These are phyloP conservation scores for Aquatica leii DNA, from an alignment of 2,888 invertebrate genomes.

Conservation along the genomic window DNA sequence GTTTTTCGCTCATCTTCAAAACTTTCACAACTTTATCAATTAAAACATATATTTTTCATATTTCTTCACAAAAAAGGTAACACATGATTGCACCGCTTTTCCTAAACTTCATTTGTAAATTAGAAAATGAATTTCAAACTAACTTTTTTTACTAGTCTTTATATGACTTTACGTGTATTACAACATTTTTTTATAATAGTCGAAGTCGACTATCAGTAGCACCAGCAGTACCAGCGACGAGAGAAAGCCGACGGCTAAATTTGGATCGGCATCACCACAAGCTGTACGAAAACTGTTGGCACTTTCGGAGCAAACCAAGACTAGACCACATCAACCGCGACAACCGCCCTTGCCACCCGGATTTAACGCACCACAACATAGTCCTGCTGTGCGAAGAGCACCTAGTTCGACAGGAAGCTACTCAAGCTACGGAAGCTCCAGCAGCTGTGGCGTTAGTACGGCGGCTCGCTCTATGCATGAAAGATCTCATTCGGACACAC, in stretches of 20 bases:
- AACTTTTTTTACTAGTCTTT: too few relatives aligned
- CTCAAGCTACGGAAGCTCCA: slow-evolving; percentile 65
- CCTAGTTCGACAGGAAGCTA: slow-evolving; percentile 63
- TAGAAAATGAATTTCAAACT: too few relatives aligned
- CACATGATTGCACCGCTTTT: too few relatives aligned
- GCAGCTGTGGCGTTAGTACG: slow-evolving; percentile 57
- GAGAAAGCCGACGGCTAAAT: slow-evolving; percentile 69
- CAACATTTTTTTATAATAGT: too few relatives aligned
- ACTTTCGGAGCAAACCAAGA: slow-evolving; percentile 87
- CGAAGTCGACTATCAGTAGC: slow-evolving; percentile 92
- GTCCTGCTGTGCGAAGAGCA: slow-evolving; percentile 68
- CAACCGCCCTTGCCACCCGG: slow-evolving; percentile 64
- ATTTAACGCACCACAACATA: slow-evolving; percentile 68
- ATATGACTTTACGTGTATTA: too few relatives aligned
- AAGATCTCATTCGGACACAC: slow-evolving; percentile 89
- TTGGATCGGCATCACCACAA: slow-evolving; percentile 94
- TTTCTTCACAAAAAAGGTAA: too few relatives aligned
- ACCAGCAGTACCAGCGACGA: slow-evolving; percentile 90
- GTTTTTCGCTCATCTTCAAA: too few relatives aligned
- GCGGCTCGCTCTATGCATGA: slow-evolving; percentile 78
- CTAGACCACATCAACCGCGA: slow-evolving; percentile 87
- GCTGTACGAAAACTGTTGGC: slow-evolving; percentile 95
- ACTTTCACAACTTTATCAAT: too few relatives aligned
- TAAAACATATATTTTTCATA: too few relatives aligned
- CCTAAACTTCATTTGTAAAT: too few relatives aligned